phyloP scores from a whole-genome alignment of 37 sponge, comb jelly and placozoan genomes.

The Cliona cf. orientalis region DNA sequence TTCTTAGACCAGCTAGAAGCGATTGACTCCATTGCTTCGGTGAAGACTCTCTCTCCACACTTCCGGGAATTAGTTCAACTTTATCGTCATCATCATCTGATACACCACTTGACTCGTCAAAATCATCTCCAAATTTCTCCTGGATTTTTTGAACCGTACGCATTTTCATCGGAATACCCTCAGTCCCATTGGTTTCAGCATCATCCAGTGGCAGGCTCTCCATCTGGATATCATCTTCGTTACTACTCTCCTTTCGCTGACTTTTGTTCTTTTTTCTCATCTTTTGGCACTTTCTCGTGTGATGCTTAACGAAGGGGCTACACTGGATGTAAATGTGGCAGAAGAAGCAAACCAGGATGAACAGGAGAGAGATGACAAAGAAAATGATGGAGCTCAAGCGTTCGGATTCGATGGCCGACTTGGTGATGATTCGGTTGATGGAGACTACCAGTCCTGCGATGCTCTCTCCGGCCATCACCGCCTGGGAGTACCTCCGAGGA shows the following conservation, averaged over 20 bases:
- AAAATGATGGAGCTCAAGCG: slow-evolving; percentile 71
- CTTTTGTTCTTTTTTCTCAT: background rate
- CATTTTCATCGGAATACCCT: too few species aligned
- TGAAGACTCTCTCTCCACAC: background rate
- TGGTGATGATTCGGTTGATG: slow-evolving; percentile 79
- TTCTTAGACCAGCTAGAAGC: slow-evolving; percentile 24
- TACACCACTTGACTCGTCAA: background rate
- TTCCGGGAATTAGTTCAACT: background rate
- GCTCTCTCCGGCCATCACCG: slow-evolving; percentile 87
- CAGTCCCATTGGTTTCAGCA: too few species aligned
- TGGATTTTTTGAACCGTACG: too few species aligned
- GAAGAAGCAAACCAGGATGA: slow-evolving; percentile 73
- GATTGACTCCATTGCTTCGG: background rate
- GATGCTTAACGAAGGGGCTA: slow-evolving; percentile 68
- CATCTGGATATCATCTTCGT: background rate
- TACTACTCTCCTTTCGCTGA: background rate
- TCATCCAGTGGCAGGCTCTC: background rate
- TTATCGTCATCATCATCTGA: background rate
- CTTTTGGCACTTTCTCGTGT: slow-evolving; percentile 47
- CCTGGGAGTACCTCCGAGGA: slow-evolving; percentile 79
- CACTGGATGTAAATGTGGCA: slow-evolving; percentile 58
- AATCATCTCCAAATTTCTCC: background rate
- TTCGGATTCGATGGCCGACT: slow-evolving; percentile 46
- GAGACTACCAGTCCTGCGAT: slow-evolving; percentile 75
- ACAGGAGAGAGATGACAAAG: slow-evolving; percentile 79